These are phyloP conservation scores for Crossaster papposus DNA, from an alignment of 53 echinoderm and acorn worm species.

Conservation along the genomic window DNA sequence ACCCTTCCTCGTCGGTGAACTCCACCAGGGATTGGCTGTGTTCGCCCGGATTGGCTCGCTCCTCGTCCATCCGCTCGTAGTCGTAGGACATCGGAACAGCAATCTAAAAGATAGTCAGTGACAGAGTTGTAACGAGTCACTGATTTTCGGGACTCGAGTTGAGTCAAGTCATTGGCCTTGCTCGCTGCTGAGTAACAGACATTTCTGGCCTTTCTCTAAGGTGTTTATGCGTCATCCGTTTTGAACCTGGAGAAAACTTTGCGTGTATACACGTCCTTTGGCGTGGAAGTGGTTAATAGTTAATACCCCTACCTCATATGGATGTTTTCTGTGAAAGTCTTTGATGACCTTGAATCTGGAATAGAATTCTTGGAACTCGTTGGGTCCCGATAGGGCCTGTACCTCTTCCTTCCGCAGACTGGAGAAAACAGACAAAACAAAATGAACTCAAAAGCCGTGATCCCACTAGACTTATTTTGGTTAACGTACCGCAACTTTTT, in stretches of 20 bases:
- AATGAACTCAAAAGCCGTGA: not conserved
- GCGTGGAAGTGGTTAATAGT: too few relatives aligned
- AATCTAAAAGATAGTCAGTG: slow-evolving; percentile 63
- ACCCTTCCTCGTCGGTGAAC: slow-evolving; percentile 98
- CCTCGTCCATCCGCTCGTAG: slow-evolving; percentile 88
- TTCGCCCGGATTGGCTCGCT: slow-evolving; percentile 82
- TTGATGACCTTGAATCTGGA: slow-evolving; percentile 87
- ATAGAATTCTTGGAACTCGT: slow-evolving; percentile 98
- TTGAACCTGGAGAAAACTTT: too few relatives aligned
- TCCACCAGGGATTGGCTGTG: slow-evolving; percentile 80
- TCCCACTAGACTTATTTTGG: too few relatives aligned
- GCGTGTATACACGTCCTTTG: too few relatives aligned
- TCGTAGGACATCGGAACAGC: slow-evolving; percentile 96
- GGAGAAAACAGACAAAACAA: not conserved
- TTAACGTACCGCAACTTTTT: too few relatives aligned
- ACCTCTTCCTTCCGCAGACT: slow-evolving; percentile 95
- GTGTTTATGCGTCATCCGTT: too few relatives aligned
- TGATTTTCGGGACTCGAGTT: too few relatives aligned
- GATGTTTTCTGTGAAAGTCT: slow-evolving; percentile 97
- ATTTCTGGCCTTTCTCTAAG: too few relatives aligned
- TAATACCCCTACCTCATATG: slow-evolving; percentile 97
- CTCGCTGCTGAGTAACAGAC: too few relatives aligned
- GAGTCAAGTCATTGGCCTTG: too few relatives aligned
- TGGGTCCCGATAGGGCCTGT: slow-evolving; percentile 92
- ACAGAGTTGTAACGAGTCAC: not conserved